A percentile compares a stretch with the other conserved stretches of the same genome.
Evolutionary conservation across 1,140 invertebrate species (phyloP).

Genomic region (Thereuonema tuberculata): DNA sequence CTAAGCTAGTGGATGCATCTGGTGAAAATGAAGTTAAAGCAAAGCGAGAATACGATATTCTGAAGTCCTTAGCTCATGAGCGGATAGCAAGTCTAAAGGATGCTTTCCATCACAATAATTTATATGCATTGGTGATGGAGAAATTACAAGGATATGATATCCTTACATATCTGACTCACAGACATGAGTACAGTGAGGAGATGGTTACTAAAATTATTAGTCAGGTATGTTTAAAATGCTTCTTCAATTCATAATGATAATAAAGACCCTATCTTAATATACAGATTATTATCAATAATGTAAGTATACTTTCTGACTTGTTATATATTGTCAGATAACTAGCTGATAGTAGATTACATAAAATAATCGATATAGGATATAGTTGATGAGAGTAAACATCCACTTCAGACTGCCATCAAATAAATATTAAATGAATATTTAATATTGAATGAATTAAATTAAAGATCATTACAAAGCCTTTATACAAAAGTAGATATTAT

Average conservation of each 20-base stretch:
- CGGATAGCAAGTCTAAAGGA: constrained; percentile 57
- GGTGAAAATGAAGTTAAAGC: constrained; percentile 38
- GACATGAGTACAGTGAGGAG: constrained; percentile 79
- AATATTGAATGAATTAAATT: no score
- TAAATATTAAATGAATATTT: no score
- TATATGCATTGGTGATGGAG: constrained; percentile 56
- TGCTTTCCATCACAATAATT: constrained; percentile 14
- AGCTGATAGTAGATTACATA: no score
- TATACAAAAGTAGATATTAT: no score
- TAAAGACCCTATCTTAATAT: no score
- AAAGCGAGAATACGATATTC: constrained; percentile 59
- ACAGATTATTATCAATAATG: no score
- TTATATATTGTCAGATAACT: no score
- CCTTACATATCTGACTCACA: constrained; percentile 67
- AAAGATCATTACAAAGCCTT: no score
- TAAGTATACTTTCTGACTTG: no score
- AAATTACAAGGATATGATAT: constrained; percentile 84
- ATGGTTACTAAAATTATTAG: constrained; percentile 67
- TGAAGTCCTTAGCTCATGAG: constrained; percentile 67
- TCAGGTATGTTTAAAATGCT: constrained; percentile 37
- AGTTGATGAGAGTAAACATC: no score
- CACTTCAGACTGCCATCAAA: no score
- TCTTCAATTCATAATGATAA: not conserved
- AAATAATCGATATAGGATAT: no score
- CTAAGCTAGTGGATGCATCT: constrained; percentile 55